Evolutionary conservation across 2,797 vertebrate genomes (phyloP).

Genomic region (Remorina albescens): DNA sequence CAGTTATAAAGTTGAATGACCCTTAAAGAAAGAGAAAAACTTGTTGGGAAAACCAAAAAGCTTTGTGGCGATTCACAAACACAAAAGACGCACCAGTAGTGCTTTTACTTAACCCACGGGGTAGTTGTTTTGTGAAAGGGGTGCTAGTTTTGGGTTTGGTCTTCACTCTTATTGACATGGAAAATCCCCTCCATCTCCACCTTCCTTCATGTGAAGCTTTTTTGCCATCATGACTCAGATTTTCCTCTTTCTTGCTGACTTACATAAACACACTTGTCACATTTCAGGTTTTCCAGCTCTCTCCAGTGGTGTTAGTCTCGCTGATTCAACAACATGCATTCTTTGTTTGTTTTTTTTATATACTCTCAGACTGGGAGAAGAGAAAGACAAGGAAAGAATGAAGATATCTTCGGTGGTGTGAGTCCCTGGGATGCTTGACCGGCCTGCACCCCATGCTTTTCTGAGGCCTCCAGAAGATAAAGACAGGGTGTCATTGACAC

Average conservation of each 20-base stretch:
- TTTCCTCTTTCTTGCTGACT: constrained; percentile 73
- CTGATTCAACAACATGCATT: constrained; percentile 54
- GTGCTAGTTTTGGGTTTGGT: constrained; percentile 11
- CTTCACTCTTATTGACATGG: constrained; percentile 60
- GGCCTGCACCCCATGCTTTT: constrained; percentile 49
- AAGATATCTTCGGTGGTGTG: constrained; percentile 43
- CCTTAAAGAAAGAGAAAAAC: background rate
- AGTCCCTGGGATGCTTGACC: constrained; percentile 63
- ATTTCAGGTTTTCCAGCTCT: constrained; percentile 69
- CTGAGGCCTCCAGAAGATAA: constrained; percentile 68
- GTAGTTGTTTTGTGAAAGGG: constrained; percentile 30
- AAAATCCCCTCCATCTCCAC: constrained; percentile 69
- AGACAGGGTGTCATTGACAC: constrained; percentile 67
- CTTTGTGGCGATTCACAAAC: constrained; percentile 10
- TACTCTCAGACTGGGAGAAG: constrained; percentile 43
- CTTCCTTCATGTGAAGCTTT: constrained; percentile 44
- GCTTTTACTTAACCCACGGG: background rate
- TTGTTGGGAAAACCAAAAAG: background rate
- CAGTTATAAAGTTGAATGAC: background rate
- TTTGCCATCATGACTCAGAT: constrained; percentile 72
- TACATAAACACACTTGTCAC: constrained; percentile 73
- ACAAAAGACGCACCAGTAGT: background rate
- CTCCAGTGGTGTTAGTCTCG: constrained; percentile 18
- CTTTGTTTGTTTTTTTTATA: constrained; percentile 26
- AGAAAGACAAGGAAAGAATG: constrained; percentile 21